Conservation (phyloP, 2,113 vertebrate species). For the Monarcha castaneiventris region DNA sequence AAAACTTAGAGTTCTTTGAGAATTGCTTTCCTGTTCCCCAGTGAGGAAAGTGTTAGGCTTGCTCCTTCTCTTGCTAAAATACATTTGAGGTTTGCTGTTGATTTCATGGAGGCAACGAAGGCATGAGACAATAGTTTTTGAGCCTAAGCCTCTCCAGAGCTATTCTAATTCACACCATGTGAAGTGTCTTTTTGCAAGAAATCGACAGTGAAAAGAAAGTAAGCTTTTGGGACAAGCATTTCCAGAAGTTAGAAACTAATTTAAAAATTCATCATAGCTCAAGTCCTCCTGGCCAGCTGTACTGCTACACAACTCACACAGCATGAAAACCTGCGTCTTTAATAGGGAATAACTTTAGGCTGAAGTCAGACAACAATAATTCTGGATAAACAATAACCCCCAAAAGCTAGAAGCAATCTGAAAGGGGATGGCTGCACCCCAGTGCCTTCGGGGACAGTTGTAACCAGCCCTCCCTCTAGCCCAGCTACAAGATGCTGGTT, state of each 20-base stretch:
- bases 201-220: background rate
- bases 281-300: background rate
- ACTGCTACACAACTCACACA: background rate
- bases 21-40: background rate
- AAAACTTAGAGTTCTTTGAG: slow-evolving; percentile 3
- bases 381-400: background rate
- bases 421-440: background rate
- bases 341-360: background rate
- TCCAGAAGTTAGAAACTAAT: background rate
- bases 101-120: background rate
- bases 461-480: background rate
- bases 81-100: background rate
- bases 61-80: background rate
- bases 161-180: slow-evolving; percentile 10
- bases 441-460: background rate
- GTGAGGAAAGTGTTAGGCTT: background rate
- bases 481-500: background rate
- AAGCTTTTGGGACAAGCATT: background rate
- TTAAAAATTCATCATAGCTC: background rate
- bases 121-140: background rate
- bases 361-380: background rate
- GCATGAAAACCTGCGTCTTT: background rate
- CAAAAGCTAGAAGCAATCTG: background rate
- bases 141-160: background rate
- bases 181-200: background rate